Conservation (phyloP, 2,113 vertebrate species). For the Nothocercus nigrocapillus region DNA sequence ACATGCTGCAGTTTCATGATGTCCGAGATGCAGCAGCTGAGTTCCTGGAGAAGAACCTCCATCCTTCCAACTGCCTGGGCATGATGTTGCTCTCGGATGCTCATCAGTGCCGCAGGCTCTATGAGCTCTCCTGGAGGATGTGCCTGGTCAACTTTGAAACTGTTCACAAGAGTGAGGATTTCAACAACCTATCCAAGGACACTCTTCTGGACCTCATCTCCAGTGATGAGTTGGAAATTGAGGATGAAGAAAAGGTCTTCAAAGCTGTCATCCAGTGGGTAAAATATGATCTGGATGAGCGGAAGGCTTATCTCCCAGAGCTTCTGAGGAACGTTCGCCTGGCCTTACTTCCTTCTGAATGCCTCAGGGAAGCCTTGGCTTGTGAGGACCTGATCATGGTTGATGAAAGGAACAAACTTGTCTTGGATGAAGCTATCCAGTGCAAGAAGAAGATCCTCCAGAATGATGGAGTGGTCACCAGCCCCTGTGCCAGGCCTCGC, state of each 20-base stretch:
- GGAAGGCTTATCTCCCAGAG: conserved; percentile 85
- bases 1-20: conserved; percentile 96
- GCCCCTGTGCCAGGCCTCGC: conserved; percentile 90
- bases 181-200: conserved; percentile 89
- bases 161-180: conserved; percentile 88
- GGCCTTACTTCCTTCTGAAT: conserved; percentile 89
- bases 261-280: conserved; percentile 92
- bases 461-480: conserved; percentile 90
- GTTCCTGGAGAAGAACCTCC: conserved; percentile 93
- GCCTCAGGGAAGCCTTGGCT: conserved; percentile 87
- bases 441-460: conserved; percentile 92
- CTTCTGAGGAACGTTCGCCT: conserved; percentile 87
- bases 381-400: conserved; percentile 88
- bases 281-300: conserved; percentile 80
- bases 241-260: conserved; percentile 92
- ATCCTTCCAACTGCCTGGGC: conserved; percentile 92
- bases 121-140: conserved; percentile 93
- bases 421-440: conserved; percentile 89
- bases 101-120: conserved; percentile 92
- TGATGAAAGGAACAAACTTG: conserved; percentile 84
- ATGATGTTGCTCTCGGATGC: conserved; percentile 95
- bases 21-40: conserved; percentile 91
- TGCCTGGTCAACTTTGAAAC: conserved; percentile 92
- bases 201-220: conserved; percentile 90
- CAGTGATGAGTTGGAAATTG: conserved; percentile 93